A percentile compares a stretch with the other conserved stretches of the same genome.
Evolutionary conservation across 2,888 invertebrate genomes (phyloP).

Genomic region (Melanchra persicariae): DNA sequence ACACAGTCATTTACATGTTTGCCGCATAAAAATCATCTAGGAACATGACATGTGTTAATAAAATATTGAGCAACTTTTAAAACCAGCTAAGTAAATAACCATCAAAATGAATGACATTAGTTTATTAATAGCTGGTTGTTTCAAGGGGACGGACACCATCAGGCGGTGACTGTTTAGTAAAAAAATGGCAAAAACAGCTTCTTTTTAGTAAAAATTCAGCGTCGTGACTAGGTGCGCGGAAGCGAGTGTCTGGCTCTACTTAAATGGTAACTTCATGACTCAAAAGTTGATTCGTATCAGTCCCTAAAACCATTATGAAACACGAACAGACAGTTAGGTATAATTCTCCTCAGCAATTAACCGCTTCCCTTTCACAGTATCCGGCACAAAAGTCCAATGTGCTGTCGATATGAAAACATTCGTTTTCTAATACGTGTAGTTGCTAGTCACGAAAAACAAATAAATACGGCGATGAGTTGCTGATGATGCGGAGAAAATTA

Average conservation of each 20-base stretch:
- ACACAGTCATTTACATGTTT: slow-evolving; percentile 67
- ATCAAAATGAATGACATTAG: slow-evolving; percentile 65
- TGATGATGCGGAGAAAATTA: slow-evolving; percentile 14
- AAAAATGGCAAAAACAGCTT: not conserved
- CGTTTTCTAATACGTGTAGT: slow-evolving; percentile 43
- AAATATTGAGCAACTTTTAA: slow-evolving; percentile 73
- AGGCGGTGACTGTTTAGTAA: not conserved
- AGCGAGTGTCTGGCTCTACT: slow-evolving; percentile 36
- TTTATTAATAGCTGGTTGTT: slow-evolving; percentile 30
- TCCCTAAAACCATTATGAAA: slow-evolving; percentile 49
- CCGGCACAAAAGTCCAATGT: slow-evolving; percentile 33
- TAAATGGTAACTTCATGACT: slow-evolving; percentile 61
- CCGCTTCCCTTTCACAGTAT: slow-evolving; percentile 52
- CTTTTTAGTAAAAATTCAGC: slow-evolving; percentile 38
- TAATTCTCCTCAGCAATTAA: slow-evolving; percentile 49
- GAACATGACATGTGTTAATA: slow-evolving; percentile 69
- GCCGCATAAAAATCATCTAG: slow-evolving; percentile 64
- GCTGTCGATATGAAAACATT: slow-evolving; percentile 37
- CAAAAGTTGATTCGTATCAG: slow-evolving; percentile 53
- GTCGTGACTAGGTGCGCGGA: slow-evolving; percentile 57
- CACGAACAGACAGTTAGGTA: slow-evolving; percentile 53
- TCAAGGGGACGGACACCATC: slow-evolving; percentile 29
- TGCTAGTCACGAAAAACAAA: slow-evolving; percentile 41
- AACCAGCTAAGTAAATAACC: slow-evolving; percentile 73
- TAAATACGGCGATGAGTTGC: slow-evolving; percentile 4